These are phyloP conservation scores for Microtus pennsylvanicus DNA, from an alignment of 2,113 vertebrate species.

Conservation along the genomic window DNA sequence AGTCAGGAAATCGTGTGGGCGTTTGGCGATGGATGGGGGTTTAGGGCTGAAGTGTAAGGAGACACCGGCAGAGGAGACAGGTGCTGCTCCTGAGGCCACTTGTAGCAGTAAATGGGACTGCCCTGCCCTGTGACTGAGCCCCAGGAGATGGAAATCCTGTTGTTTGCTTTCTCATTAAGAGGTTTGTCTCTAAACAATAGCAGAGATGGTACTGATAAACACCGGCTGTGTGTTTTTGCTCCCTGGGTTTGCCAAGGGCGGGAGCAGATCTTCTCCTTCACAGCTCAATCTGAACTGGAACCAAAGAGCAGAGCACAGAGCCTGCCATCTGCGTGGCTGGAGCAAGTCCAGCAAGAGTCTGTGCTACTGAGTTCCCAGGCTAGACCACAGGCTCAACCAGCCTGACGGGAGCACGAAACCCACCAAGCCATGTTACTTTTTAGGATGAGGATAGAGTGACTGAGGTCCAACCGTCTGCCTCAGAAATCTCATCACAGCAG, in stretches of 20 bases:
- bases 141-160: not conserved
- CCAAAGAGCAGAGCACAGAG: not conserved
- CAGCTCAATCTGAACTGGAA: constrained; percentile 2
- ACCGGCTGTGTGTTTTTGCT: not conserved
- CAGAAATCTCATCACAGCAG: rapidly evolving
- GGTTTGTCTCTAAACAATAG: not conserved
- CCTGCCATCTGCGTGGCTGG: not conserved
- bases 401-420: not conserved
- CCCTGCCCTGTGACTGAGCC: not conserved
- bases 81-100: not conserved
- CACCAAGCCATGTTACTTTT: not conserved
- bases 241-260: not conserved
- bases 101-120: not conserved
- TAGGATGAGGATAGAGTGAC: not conserved
- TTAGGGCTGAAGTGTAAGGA: not conserved
- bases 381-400: not conserved
- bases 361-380: not conserved
- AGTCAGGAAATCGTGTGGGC: not conserved
- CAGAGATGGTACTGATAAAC: not conserved
- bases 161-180: not conserved
- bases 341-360: not conserved
- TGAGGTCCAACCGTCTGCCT: not conserved
- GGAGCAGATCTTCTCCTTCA: not conserved
- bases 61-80: not conserved
- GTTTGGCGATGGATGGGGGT: not conserved